These are phyloP conservation scores for Aleiodes sp. DNA, from an alignment of 1,140 invertebrate genomes.

Conservation along the genomic window DNA sequence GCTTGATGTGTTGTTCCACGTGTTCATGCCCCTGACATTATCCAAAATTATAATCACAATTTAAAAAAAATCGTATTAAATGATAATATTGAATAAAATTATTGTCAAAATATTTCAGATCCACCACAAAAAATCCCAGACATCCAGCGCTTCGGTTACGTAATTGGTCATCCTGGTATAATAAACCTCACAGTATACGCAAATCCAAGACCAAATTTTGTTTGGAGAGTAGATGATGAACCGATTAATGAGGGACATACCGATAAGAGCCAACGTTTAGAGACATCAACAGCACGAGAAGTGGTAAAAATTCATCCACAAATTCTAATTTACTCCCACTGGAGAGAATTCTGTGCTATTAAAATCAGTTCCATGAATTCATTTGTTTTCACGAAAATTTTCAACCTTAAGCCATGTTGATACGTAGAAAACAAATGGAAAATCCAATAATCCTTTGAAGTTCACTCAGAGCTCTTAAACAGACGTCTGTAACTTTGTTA, in stretches of 20 bases:
- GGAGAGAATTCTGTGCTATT: neutral
- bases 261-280: constrained; percentile 64
- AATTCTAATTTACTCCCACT: neutral
- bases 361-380: neutral
- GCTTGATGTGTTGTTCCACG: too few species aligned
- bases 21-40: too few species aligned
- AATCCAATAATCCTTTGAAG: constrained; percentile 28
- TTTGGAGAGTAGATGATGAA: constrained; percentile 73
- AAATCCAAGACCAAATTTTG: constrained; percentile 73
- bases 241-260: constrained; percentile 67
- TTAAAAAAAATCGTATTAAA: too few species aligned
- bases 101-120: constrained; percentile 63
- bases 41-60: too few species aligned
- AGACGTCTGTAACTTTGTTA: too few species aligned
- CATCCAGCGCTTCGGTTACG: constrained; percentile 75
- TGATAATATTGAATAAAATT: too few species aligned
- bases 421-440: constrained; percentile 1
- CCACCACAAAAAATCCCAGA: constrained; percentile 67
- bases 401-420: too few species aligned
- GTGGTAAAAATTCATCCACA: constrained; percentile 59
- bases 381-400: neutral
- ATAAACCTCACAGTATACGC: constrained; percentile 76
- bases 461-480: neutral
- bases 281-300: constrained; percentile 64
- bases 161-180: constrained; percentile 72